These are phyloP conservation scores for Heliconius ethilla DNA, from an alignment of 2,888 invertebrate genomes.

Conservation along the genomic window DNA sequence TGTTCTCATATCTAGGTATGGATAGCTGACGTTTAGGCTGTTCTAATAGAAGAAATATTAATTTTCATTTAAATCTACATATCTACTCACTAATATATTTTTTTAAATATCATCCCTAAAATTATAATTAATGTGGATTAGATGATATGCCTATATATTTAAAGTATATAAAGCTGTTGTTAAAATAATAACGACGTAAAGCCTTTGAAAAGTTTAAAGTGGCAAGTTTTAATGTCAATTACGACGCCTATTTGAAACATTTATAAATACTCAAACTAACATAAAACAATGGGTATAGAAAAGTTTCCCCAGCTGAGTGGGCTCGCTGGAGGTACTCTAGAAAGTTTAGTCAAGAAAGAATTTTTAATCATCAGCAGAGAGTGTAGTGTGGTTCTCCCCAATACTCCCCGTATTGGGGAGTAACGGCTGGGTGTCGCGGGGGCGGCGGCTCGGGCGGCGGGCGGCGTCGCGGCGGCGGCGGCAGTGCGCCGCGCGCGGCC, in stretches of 20 bases:
- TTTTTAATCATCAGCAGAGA: slow-evolving; percentile 70
- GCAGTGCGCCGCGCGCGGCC: slow-evolving; percentile 83
- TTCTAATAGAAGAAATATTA: not conserved
- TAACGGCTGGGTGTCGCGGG: slow-evolving; percentile 53
- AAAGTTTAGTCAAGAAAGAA: slow-evolving; percentile 68
- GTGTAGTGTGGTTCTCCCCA: slow-evolving; percentile 37
- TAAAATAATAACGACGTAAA: not conserved
- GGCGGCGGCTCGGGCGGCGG: slow-evolving; percentile 52
- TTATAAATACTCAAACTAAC: slow-evolving; percentile 32
- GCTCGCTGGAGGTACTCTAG: slow-evolving; percentile 42
- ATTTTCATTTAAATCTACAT: too few relatives aligned
- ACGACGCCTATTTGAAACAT: not conserved
- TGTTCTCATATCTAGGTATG: slow-evolving; percentile 1
- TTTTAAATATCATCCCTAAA: not conserved
- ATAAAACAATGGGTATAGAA: slow-evolving; percentile 37
- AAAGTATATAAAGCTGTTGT: not conserved
- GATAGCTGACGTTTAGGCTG: not conserved
- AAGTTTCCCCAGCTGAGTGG: slow-evolving; percentile 40
- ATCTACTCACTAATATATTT: not conserved
- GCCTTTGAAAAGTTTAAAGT: not conserved
- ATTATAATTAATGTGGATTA: not conserved
- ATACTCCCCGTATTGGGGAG: slow-evolving; percentile 48
- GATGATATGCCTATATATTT: not conserved
- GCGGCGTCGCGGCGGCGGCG: slow-evolving; percentile 68
- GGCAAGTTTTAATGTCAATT: slow-evolving; percentile 8